These are phyloP conservation scores for Camelus bactrianus DNA, from an alignment of 2,113 vertebrate species.

Conservation along the genomic window DNA sequence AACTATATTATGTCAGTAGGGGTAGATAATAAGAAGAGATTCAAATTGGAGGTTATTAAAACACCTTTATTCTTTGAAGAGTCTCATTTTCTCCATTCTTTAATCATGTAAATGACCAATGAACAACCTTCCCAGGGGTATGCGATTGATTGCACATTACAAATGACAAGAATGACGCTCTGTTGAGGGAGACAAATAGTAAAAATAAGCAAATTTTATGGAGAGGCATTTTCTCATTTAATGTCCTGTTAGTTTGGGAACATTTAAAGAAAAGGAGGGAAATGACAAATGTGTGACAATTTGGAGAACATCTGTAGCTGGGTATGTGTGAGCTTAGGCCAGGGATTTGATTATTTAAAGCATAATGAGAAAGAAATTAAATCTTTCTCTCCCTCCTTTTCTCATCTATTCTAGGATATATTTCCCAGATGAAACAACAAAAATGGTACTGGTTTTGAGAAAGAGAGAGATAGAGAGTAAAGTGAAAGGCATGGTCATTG, in stretches of 20 bases:
- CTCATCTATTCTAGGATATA: conserved; percentile 44
- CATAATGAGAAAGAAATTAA: conserved; percentile 70
- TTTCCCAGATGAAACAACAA: conserved; percentile 65
- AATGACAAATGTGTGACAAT: conserved; percentile 71
- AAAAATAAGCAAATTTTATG: conserved; percentile 82
- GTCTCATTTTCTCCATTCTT: conserved; percentile 73
- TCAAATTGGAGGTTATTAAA: conserved; percentile 77
- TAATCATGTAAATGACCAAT: conserved; percentile 82
- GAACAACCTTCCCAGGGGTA: conserved; percentile 69
- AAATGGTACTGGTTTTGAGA: background rate
- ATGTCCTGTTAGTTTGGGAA: conserved; percentile 74
- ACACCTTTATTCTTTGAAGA: conserved; percentile 76
- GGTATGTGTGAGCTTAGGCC: conserved; percentile 50
- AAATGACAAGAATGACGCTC: conserved; percentile 76
- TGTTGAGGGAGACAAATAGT: conserved; percentile 63
- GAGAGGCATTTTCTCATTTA: conserved; percentile 74
- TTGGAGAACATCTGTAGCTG: conserved; percentile 79
- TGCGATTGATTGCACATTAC: conserved; percentile 77
- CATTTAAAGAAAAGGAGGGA: conserved; percentile 48
- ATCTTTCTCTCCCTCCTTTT: conserved; percentile 51
- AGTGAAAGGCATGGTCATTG: background rate
- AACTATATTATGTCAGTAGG: conserved; percentile 50
- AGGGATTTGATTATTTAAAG: conserved; percentile 74
- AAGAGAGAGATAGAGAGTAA: background rate
- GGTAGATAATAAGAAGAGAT: conserved; percentile 47